Base-by-base conservation (phyloP, 1,140 invertebrate genomes). In the Tetragonula clypearis region DNA sequence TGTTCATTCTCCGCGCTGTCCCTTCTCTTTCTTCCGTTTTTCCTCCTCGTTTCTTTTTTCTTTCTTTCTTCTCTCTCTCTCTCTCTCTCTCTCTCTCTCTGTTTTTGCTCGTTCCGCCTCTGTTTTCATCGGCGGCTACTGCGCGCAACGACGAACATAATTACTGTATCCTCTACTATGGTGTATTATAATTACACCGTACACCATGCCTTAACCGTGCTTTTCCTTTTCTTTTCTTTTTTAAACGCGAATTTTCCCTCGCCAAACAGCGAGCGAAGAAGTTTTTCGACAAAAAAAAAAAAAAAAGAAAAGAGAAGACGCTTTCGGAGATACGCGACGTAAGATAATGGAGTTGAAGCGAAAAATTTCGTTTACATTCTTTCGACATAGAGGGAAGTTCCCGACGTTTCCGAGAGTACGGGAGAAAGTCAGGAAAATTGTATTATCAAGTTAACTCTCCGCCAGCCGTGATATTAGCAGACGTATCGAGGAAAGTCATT, bases 1-100 rank as follows among this genome's bases (percentile, higher is more conserved):
- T 88, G 78, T 69, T 84, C 83, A 85, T 84, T 83, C 77, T 79
- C 74, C 53, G 66, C 35, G 73, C 85, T 75, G 60, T 79, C 85
- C 79, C 73, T 53, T 75, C 53, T 85, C 72, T 80, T 69, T 66
- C 65, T 55, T 60, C 49, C 6, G 21, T 66, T 49, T 26, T 19
- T 62, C 60, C 41, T 41, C 6, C 8, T 8, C 8, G 8, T 60
- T 49, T 26, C 15, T 58, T 60, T 8, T 8, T 30, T 30, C 30
- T 49, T 49, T 8, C 0, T 49, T 8, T 49, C n/a, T n/a, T 49
- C 8, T 49, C 71, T 26, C 62, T 14, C 30, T 30, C 30, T 30
- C 8, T 49, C 71, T 26, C 62, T 14, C 30, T 30, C 30, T 49
- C 8, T 49, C 71, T 26, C 62, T 14, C 30, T 30, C 30, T 30